Conservation (phyloP, 2,797 vertebrate species). For the Lepilemur ruficaudatus region DNA sequence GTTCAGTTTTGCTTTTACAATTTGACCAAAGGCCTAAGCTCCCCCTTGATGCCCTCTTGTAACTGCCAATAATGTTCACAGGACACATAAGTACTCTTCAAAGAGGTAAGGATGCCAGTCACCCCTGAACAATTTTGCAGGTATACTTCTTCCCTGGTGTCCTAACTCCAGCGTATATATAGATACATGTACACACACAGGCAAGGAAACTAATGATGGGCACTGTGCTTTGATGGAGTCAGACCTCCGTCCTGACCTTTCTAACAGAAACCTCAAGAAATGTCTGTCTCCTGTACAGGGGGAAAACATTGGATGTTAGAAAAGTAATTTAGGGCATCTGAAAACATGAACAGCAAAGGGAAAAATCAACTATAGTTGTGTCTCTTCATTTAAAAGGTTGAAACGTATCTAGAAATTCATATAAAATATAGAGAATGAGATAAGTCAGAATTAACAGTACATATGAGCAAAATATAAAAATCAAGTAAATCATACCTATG, state of each 20-base stretch:
- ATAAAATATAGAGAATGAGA: background rate
- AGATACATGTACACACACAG: background rate
- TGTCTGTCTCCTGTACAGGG: background rate
- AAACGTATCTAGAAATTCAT: background rate
- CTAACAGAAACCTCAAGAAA: background rate
- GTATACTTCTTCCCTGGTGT: background rate
- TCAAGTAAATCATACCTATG: background rate
- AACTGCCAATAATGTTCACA: background rate
- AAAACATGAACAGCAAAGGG: background rate
- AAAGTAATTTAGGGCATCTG: background rate
- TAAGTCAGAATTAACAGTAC: background rate
- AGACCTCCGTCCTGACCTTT: background rate
- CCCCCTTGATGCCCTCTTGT: background rate
- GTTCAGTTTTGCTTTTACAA: conserved; percentile 10
- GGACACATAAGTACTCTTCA: background rate
- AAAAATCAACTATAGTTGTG: background rate
- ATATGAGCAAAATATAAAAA: background rate
- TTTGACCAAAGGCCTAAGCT: background rate
- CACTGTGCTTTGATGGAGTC: background rate
- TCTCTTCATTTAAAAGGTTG: background rate
- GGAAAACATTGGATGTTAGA: background rate
- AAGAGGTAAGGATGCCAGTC: background rate
- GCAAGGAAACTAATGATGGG: background rate
- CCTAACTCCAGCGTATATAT: background rate
- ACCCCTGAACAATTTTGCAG: background rate